Evolutionary conservation across 2,797 vertebrate species (phyloP), one percentile per base, ranked within the genome.

Genomic region (Gadopsis marmoratus): DNA sequence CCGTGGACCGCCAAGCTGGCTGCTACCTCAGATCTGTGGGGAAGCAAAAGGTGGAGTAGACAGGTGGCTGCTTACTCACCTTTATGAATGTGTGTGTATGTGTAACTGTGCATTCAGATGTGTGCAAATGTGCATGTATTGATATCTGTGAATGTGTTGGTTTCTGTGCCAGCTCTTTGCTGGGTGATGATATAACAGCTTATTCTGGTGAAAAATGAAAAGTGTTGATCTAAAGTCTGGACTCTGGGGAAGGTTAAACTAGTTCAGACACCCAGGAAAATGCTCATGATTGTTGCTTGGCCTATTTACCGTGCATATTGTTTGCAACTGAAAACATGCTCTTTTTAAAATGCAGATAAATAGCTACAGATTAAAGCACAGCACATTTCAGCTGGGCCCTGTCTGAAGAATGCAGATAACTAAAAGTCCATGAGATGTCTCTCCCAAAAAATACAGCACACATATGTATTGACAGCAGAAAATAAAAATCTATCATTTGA

Each of bases 401-500:
- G 53, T 47, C 45, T 79, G 37, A 74, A 84, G 69, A 82, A 85
- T 67, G 48, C 31, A 51, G 60, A 84, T 56, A 82, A 64, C 21
- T 26, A n/a, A 63, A 74, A 67, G 37, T 71, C 58, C 48, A 58
- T 47, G 19, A 64, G 48, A 41, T 9, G 47, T 65, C 74, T 47
- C 0, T 5, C 50, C 26, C 26, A 26, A 86, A 73, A 81, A 74
- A 75, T 74, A 79, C 48, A 55, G 29, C 35, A 11, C 72, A 53
- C 35, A 68, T 50, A 70, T 76, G 71, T 81, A 88, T 68, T 78
- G 81, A 86, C 76, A 79, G 72, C 65, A 51, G 66, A 75, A 88
- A 85, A 89, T 83, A 76, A 82, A 84, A 88, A 81, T 82, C 33
- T 31, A 80, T 89, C 82, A 92, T 90, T 91, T 92, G 84, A 83